Evolutionary conservation across 2,888 invertebrate species (phyloP).

Genomic region (Cosmia trapezina): DNA sequence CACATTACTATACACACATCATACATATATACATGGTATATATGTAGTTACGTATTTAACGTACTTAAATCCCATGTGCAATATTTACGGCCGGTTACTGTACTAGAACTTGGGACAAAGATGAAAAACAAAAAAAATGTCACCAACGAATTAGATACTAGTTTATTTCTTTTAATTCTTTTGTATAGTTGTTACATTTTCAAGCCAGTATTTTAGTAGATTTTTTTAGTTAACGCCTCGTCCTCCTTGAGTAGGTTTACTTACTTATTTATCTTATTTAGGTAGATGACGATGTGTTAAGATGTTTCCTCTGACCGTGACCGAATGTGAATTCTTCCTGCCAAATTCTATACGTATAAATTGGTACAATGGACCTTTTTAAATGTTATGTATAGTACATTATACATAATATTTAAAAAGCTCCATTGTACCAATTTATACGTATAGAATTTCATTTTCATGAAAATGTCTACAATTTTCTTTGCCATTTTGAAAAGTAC

Average conservation of each 20-base stretch:
- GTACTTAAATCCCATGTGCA: too few relatives aligned
- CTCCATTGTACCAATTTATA: too few relatives aligned
- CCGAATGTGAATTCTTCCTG: not conserved
- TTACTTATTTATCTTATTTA: conserved; percentile 15
- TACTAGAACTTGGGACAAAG: not conserved
- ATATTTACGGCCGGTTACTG: too few relatives aligned
- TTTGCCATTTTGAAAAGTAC: not conserved
- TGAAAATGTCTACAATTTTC: not conserved
- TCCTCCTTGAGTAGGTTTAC: conserved; percentile 45
- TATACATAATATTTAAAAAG: too few relatives aligned
- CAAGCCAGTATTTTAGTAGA: conserved; percentile 10
- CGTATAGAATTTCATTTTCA: not conserved
- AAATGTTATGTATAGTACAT: too few relatives aligned
- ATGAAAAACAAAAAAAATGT: not conserved
- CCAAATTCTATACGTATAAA: not conserved
- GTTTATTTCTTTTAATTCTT: conserved; percentile 19
- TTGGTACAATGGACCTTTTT: not conserved
- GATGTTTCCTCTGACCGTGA: conserved; percentile 46
- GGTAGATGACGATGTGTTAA: conserved; percentile 33
- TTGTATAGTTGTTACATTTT: conserved; percentile 5
- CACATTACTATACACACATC: too few relatives aligned
- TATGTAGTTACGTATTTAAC: too few relatives aligned
- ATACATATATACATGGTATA: too few relatives aligned
- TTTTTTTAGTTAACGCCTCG: conserved; percentile 40
- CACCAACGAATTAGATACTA: not conserved